phyloP scores from a whole-genome alignment of 2,888 invertebrate species.

The Noctua fimbriata region DNA sequence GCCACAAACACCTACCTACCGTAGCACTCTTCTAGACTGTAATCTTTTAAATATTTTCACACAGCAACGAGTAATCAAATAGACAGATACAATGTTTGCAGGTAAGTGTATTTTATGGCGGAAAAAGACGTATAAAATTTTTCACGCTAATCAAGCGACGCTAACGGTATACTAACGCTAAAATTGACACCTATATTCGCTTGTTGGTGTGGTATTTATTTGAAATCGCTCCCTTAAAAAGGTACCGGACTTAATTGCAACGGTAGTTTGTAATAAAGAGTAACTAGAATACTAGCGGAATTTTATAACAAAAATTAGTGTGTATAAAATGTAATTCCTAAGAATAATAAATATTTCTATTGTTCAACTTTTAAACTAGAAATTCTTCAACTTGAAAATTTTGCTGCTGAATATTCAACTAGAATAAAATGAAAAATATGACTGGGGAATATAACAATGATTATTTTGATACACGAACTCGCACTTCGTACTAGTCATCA shows the following conservation, averaged over 20 bases:
- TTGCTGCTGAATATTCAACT: too few relatives aligned
- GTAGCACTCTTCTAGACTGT: neutral
- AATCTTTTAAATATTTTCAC: neutral
- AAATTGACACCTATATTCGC: neutral
- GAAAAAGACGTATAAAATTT: neutral
- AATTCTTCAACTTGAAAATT: too few relatives aligned
- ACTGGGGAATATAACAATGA: too few relatives aligned
- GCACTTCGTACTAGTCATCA: too few relatives aligned
- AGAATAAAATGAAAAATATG: too few relatives aligned
- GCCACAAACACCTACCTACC: neutral
- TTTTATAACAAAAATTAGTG: too few relatives aligned
- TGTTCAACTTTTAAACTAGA: too few relatives aligned
- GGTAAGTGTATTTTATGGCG: conserved; percentile 10
- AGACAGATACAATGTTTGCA: neutral
- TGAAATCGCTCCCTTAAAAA: neutral
- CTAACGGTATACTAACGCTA: neutral
- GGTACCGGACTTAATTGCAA: neutral
- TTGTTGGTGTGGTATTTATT: neutral
- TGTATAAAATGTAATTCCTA: too few relatives aligned
- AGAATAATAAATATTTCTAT: too few relatives aligned
- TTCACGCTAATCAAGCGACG: neutral
- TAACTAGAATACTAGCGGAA: neutral
- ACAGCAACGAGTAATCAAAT: neutral
- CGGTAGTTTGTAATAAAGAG: neutral
- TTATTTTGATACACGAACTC: too few relatives aligned